Evolutionary conservation across 2,888 invertebrate species (phyloP), one percentile per base, ranked within the genome.

Genomic region (Tryphoninae sp.): DNA sequence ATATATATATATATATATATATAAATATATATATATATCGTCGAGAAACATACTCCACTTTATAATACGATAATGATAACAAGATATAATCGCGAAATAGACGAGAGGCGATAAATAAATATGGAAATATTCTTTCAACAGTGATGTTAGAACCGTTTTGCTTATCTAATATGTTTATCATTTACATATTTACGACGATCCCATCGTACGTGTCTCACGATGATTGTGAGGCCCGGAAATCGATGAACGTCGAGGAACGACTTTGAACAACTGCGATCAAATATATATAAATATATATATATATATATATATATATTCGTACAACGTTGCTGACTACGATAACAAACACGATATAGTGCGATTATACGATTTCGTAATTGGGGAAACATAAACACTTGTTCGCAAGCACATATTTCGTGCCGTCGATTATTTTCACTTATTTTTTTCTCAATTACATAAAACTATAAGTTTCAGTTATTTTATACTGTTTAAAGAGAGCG

Each of bases 291-390:
- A 45, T 45, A 16, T 68, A 68, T 67, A 65, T 23, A 74, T 64
- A 64, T 42, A 65, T 13, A 55, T 64, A 53, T 26, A 51, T 42
- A 53, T 67, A 26, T 74, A 40, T 19, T 67, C 72, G 55, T 76
- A 76, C 55, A 62, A 67, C 67, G 59, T 75, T 71, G 78, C 78
- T 53, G 67, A 40, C 75, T 81, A 75, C 75, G 65, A 78, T 78
- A 78, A 81, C 82, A 72, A 82, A 65, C 68, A 78, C 76, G 74
- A 82, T 74, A 82, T 26, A 78, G 72, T 72, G 78, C 72, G 76
- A 72, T 67, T 76, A 62, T 59, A 62, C 65, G 26, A 62, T 79
- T 78, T 62, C 76, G 58, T 76, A 68, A 82, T 68, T 68, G 33
- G 61, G 79, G 75, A 76, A 82, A 79, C 55, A 64, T 69, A 71